A percentile compares a stretch with the other conserved stretches of the same genome.
phyloP scores from a whole-genome alignment of 2,888 invertebrate genomes.

The Branchipolynoe longqiensis region DNA sequence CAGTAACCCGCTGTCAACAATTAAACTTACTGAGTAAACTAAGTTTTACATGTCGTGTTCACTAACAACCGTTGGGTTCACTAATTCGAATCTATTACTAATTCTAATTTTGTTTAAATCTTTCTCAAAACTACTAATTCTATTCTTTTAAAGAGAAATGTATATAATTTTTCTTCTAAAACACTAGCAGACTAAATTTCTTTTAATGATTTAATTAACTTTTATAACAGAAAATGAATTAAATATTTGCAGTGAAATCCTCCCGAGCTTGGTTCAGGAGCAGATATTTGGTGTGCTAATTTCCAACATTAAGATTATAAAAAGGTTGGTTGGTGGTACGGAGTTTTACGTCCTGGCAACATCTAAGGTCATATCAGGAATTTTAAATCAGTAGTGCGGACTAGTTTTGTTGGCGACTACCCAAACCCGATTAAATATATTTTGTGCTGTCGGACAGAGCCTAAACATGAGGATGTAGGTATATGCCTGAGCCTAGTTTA shows the following conservation, averaged over 20 bases:
- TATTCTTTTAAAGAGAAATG: slow-evolving; percentile 12
- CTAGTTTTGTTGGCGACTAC: neutral
- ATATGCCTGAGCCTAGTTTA: slow-evolving; percentile 12
- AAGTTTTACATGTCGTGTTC: slow-evolving; percentile 35
- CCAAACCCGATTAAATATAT: slow-evolving; percentile 9
- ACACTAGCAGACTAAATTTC: neutral
- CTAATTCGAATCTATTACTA: slow-evolving; percentile 13
- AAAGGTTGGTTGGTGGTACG: neutral
- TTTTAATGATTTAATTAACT: neutral
- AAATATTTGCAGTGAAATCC: neutral
- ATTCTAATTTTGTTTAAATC: neutral
- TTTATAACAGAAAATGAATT: neutral
- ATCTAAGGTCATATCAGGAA: neutral
- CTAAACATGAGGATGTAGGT: slow-evolving; percentile 27
- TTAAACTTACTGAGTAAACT: slow-evolving; percentile 31
- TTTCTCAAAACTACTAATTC: slow-evolving; percentile 5
- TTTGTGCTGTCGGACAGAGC: slow-evolving; percentile 5
- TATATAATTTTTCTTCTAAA: neutral
- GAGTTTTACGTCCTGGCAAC: neutral
- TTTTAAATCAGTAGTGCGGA: neutral
- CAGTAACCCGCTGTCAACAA: slow-evolving; percentile 45
- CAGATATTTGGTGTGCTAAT: slow-evolving; percentile 17
- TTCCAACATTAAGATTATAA: neutral
- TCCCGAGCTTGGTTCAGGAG: slow-evolving; percentile 55
- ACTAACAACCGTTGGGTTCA: neutral